Base-by-base conservation (phyloP, 2,888 invertebrate species). In the Drosophila pegasa region DNA sequence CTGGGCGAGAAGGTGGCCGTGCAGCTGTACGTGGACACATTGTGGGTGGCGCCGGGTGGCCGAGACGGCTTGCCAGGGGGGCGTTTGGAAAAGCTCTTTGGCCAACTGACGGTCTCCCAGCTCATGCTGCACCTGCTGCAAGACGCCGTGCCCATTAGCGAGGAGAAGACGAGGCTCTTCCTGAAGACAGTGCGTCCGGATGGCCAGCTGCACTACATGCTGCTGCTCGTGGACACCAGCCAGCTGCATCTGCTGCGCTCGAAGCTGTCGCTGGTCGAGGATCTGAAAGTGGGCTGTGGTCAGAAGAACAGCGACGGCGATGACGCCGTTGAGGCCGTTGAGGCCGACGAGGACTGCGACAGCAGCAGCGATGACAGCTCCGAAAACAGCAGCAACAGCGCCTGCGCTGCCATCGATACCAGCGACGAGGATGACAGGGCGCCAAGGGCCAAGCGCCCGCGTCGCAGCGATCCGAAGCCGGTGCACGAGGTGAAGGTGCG, bases 71-170 rank as follows among this genome's bases (percentile, higher is more conserved):
- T 25, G 18, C 37, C 52, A 0, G 59, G 33, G 22, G 52, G 16
- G 0, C 45, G 29, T 0, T 1, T 61, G 22, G 35, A 61, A 20
- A 45, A 64, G 2, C 33, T 75, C 1, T 73, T 79, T 14, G 41
- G 56, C 25, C 59, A 40, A 9, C 16, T 79, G n/a, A 58, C 80
- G 1, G 47, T 50, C 8, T 33, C 80, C 2, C 82, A 79, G n/a
- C 14, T 82, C 1, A 67, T 79, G 79, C 38, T 79, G n/a, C 79
- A 79, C 7, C 38, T 79, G 29, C 8, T 79, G 29, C 59, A 70
- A 7, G 45, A 79, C 18, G 59, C 59, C 12, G 55, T 70, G 10
- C 68, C 68, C 20, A 33, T 58, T 0, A 60, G 29, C 22, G 18
- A 20, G 22, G 56, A 74, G 0, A 60, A 54, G 22, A 50, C 65